Evolutionary conservation across 2,888 invertebrate genomes (phyloP), one percentile per base, ranked within the genome.

Genomic region (Agrotis puta): DNA sequence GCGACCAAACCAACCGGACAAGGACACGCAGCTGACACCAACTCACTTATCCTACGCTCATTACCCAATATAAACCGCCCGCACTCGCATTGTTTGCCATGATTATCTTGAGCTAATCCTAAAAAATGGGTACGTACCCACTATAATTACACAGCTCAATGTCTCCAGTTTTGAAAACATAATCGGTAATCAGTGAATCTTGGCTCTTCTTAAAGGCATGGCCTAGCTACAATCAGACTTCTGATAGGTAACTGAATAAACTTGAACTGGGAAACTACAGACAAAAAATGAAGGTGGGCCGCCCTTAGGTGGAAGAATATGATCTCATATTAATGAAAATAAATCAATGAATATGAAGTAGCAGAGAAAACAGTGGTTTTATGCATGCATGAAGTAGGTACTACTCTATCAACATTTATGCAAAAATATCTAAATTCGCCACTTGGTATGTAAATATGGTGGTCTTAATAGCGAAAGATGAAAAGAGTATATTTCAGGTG

Each of bases 21-120:
- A 95, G 94, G 94, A 93, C 94, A 90, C 83, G 81, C 91, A 89
- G 88, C 90, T 91, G 91, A 91, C 92, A 91, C 89, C 88, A 81
- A 87, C 88, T 86, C 87, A 84, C 87, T 89, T 87, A 88, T 89
- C 88, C 89, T 83, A 84, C 87, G 85, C 86, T 85, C 80, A 83
- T 77, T 85, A 87, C 84, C 79, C 79, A 78, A 83, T 70, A 63
- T 64, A 48, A 58, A 64, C 54, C 70, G 51, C 70, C 62, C 48
- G 65, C 56, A 56, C 58, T 63, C 70, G 22, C 20, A 74, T 71
- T 74, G 39, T 47, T 48, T 48, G 33, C n/a, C 24, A 56, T 27
- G 45, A 56, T 70, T 50, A 70, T 45, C 20, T 56, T 24, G n/a
- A 45, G 24, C 47, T 53, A 47, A 58, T 75, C 24, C 39, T 9